A percentile compares a stretch with the other conserved stretches of the same genome.
Evolutionary conservation across 2,797 vertebrate genomes (phyloP).

Genomic region (Lepilemur septentrionalis): DNA sequence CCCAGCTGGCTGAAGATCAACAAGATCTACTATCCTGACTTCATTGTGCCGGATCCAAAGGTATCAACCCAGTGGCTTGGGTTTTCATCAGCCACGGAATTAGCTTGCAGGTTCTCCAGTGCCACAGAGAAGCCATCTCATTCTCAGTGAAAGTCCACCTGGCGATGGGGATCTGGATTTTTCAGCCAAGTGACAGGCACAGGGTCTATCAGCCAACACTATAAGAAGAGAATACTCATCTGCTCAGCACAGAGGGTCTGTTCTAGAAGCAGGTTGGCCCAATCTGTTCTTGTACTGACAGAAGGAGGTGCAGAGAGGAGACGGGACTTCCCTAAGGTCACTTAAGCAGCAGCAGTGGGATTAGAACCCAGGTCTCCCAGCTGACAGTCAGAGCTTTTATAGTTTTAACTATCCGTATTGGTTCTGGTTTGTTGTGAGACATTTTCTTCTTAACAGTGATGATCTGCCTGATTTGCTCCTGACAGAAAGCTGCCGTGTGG

Average conservation of each 20-base stretch:
- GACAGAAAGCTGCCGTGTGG: slow-evolving; percentile 95
- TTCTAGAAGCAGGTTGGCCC: background rate
- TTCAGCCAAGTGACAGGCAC: background rate
- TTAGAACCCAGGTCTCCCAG: background rate
- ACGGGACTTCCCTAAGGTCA: background rate
- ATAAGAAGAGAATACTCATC: background rate
- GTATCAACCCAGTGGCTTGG: slow-evolving; percentile 81
- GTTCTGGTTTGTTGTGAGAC: background rate
- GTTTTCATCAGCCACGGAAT: background rate
- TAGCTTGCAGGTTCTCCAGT: background rate
- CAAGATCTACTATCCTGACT: slow-evolving; percentile 99
- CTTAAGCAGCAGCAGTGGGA: background rate
- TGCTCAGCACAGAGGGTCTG: background rate
- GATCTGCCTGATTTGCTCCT: background rate
- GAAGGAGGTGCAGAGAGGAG: background rate
- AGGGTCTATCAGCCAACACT: background rate
- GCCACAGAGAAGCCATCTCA: background rate
- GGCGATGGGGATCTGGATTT: background rate
- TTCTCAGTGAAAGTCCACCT: background rate
- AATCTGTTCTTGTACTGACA: background rate
- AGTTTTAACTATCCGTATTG: background rate
- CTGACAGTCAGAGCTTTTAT: background rate
- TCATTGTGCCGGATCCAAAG: slow-evolving; percentile 95
- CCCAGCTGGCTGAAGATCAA: slow-evolving; percentile 96
- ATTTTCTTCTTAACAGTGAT: background rate